These are phyloP conservation scores for Corythornis cristatus DNA, from an alignment of 2,113 vertebrate species.

Conservation along the genomic window DNA sequence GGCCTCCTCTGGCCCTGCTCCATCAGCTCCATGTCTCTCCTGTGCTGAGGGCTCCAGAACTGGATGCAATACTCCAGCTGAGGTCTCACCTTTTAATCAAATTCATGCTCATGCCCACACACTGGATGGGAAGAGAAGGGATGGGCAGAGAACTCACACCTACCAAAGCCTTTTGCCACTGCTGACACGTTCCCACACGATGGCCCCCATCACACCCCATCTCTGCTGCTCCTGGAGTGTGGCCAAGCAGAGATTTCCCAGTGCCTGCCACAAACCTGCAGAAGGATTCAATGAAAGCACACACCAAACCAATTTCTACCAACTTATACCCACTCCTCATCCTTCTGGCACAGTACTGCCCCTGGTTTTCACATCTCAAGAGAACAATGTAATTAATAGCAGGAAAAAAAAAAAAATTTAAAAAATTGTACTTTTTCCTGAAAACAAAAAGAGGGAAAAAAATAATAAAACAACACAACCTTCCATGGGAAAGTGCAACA, in stretches of 20 bases:
- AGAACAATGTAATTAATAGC: background rate
- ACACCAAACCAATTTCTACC: background rate
- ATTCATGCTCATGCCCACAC: fast-evolving
- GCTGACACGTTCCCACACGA: fast-evolving
- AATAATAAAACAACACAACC: no score
- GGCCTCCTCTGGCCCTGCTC: no score
- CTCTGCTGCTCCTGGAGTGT: background rate
- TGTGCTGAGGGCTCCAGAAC: no score
- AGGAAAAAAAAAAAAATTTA: background rate
- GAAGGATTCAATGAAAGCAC: background rate
- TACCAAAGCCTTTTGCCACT: background rate
- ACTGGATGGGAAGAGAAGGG: background rate
- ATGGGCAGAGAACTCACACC: background rate
- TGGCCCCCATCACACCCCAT: fast-evolving
- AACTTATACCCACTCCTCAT: background rate
- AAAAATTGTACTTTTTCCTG: background rate
- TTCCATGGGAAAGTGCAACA: background rate
- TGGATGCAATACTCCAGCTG: no score
- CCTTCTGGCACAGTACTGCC: background rate
- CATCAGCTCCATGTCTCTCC: no score
- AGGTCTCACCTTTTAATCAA: background rate
- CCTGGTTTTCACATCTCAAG: background rate
- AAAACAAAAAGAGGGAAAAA: background rate
- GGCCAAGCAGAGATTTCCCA: background rate
- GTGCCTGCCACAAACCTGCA: background rate